phyloP scores from a whole-genome alignment of 2,797 vertebrate species.

The Calcarius lapponicus region DNA sequence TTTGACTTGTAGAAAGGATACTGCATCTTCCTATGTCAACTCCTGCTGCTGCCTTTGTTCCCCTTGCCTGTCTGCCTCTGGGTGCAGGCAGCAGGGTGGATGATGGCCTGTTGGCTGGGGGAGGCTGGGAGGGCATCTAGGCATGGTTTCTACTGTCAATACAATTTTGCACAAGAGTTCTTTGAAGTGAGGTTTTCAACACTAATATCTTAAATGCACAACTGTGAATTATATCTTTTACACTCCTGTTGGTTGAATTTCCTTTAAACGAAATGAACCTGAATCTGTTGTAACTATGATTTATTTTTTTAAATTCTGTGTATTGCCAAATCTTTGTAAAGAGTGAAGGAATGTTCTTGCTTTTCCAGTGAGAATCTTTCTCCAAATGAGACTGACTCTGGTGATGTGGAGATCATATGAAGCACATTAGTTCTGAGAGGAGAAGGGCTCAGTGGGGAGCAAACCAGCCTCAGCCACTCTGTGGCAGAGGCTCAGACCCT shows the following conservation, averaged over 20 bases:
- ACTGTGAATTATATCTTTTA: conserved; percentile 72
- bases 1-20: conserved; percentile 49
- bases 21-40: conserved; percentile 25
- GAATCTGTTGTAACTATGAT: conserved; percentile 62
- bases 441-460: neutral
- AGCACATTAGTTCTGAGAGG: neutral
- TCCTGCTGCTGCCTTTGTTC: conserved; percentile 1
- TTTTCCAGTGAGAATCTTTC: conserved; percentile 51
- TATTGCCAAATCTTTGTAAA: conserved; percentile 67
- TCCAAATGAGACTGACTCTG: conserved; percentile 28
- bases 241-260: conserved; percentile 65
- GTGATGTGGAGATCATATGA: neutral
- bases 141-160: conserved; percentile 61
- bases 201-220: conserved; percentile 68
- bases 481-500: neutral
- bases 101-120: neutral
- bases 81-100: neutral
- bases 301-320: conserved; percentile 56
- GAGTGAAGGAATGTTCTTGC: conserved; percentile 53
- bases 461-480: neutral
- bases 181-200: conserved; percentile 68
- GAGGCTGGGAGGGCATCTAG: conserved; percentile 19
- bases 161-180: conserved; percentile 68
- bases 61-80: rapidly evolving
- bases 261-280: conserved; percentile 60